Conservation (phyloP, 2,113 vertebrate genomes). For the Erythrocercus mccallii region DNA sequence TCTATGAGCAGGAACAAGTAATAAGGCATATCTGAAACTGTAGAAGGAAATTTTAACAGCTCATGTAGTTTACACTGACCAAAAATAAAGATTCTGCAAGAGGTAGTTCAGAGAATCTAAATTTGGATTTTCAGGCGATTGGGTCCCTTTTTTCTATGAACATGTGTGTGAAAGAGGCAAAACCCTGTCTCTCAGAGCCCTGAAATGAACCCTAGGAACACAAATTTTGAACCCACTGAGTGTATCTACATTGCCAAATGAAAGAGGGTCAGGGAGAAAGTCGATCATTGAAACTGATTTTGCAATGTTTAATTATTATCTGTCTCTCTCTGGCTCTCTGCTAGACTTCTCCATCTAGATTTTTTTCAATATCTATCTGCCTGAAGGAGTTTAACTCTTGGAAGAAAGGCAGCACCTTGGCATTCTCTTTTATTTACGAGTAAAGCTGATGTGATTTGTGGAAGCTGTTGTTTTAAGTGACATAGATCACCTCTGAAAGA, state of each 20-base stretch:
- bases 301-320: neutral
- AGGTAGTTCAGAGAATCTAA: neutral
- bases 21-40: neutral
- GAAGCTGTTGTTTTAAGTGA: neutral
- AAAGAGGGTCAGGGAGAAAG: neutral
- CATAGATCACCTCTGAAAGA: neutral
- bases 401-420: neutral
- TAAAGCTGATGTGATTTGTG: neutral
- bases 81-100: neutral
- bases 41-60: neutral
- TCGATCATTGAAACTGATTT: neutral
- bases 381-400: neutral
- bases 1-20: neutral
- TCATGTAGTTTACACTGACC: neutral
- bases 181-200: neutral
- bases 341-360: neutral
- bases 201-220: neutral
- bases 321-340: neutral
- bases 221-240: neutral
- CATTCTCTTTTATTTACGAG: neutral
- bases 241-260: neutral
- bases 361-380: neutral
- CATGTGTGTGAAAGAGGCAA: neutral
- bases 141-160: neutral
- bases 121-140: neutral